phyloP scores from a whole-genome alignment of 2,888 invertebrate genomes.

The Campoplex capitator region DNA sequence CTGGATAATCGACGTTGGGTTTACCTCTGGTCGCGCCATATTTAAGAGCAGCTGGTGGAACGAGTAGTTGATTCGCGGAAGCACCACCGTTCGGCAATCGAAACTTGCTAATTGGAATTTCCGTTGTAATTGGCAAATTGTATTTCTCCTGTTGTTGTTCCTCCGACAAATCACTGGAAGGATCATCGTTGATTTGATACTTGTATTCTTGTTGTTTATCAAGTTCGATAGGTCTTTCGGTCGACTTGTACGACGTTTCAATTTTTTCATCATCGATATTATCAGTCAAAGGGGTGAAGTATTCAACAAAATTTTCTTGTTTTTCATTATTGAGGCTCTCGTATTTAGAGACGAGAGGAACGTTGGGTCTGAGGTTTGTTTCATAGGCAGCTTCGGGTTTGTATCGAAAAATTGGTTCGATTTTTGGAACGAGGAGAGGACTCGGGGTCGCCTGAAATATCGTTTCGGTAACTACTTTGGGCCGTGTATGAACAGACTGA shows the following conservation, averaged over 20 bases:
- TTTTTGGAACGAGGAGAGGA: constrained; percentile 66
- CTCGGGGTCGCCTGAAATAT: constrained; percentile 78
- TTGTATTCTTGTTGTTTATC: constrained; percentile 67
- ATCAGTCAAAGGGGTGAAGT: constrained; percentile 77
- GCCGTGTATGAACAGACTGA: constrained; percentile 70
- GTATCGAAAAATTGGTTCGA: constrained; percentile 46
- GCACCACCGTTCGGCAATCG: constrained; percentile 68
- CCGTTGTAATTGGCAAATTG: constrained; percentile 71
- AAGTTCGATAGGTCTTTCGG: constrained; percentile 21
- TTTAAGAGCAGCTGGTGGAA: constrained; percentile 75
- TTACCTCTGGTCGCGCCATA: constrained; percentile 85
- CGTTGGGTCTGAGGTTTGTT: constrained; percentile 64
- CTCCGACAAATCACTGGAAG: constrained; percentile 73
- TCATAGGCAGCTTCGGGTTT: constrained; percentile 65
- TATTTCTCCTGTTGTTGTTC: constrained; percentile 70
- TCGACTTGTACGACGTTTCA: not conserved
- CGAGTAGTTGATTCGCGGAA: constrained; percentile 58
- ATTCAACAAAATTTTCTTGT: constrained; percentile 76
- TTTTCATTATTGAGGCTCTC: constrained; percentile 61
- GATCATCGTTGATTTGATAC: constrained; percentile 76
- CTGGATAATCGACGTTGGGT: constrained; percentile 93
- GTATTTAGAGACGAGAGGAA: constrained; percentile 54
- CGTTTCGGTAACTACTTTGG: constrained; percentile 80
- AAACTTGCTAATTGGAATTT: constrained; percentile 71
- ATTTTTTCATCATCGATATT: constrained; percentile 71